These are phyloP conservation scores for Nephila pilipes DNA, from an alignment of 1,140 invertebrate species.

Conservation along the genomic window DNA sequence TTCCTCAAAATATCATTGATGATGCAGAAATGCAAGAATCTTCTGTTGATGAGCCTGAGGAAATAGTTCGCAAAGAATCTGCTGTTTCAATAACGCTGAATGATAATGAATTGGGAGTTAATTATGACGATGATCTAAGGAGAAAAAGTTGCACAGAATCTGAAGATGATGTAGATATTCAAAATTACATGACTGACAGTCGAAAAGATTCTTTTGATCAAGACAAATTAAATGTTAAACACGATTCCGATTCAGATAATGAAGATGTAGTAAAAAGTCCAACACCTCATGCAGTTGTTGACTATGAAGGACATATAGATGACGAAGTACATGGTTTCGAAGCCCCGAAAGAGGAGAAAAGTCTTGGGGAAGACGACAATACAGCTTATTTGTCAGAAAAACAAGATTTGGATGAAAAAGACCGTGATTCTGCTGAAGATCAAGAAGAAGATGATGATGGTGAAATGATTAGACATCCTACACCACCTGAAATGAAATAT, in stretches of 20 bases:
- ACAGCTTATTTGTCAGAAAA: constrained; percentile 27
- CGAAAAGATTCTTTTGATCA: neutral
- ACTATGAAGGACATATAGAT: constrained; percentile 53
- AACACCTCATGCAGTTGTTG: constrained; percentile 66
- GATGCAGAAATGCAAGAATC: constrained; percentile 72
- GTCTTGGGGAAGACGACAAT: neutral
- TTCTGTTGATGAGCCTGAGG: constrained; percentile 72
- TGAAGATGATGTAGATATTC: constrained; percentile 74
- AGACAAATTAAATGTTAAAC: constrained; percentile 28
- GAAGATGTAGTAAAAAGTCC: constrained; percentile 76
- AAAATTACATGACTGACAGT: constrained; percentile 59
- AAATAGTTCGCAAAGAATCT: constrained; percentile 66
- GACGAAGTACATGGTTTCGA: neutral
- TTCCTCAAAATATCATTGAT: constrained; percentile 40
- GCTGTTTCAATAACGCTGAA: constrained; percentile 62
- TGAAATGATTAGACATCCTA: constrained; percentile 77
- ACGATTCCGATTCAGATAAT: constrained; percentile 61
- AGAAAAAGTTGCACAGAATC: constrained; percentile 71
- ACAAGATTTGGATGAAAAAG: constrained; percentile 71
- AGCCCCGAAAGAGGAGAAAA: neutral
- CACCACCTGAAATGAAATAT: constrained; percentile 70
- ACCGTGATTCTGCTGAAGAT: constrained; percentile 71
- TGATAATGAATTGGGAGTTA: constrained; percentile 44
- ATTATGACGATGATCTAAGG: constrained; percentile 44
- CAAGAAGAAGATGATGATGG: constrained; percentile 72